Percentiles rank a stretch among this genome's conserved stretches.
Conservation (phyloP, 2,113 vertebrate genomes). For the Orthonyx spaldingii region DNA sequence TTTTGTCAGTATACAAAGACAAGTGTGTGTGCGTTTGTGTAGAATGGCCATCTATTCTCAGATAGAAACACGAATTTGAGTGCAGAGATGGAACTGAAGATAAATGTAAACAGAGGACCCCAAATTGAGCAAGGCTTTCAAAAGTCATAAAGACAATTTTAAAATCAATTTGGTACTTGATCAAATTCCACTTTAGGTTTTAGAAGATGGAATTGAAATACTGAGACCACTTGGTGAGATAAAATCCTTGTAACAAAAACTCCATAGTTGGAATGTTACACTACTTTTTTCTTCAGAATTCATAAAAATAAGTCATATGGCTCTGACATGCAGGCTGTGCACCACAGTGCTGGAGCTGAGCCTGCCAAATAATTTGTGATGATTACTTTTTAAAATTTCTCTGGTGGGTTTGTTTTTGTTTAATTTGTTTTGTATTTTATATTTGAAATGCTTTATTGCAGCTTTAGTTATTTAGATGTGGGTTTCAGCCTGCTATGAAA, state of each 20-base stretch:
- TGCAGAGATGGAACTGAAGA: background rate
- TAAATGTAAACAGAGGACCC: background rate
- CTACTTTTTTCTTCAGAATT: background rate
- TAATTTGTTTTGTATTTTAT: background rate
- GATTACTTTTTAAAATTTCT: background rate
- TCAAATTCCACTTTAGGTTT: background rate
- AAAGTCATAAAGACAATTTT: background rate
- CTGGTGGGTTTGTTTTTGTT: background rate
- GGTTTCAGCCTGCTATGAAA: background rate
- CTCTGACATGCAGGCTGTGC: background rate
- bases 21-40: background rate
- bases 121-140: background rate
- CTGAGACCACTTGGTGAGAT: background rate
- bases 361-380: background rate
- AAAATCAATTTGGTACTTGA: constrained; percentile 15
- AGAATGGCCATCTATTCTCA: background rate
- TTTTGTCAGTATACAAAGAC: background rate
- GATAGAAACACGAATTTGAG: background rate
- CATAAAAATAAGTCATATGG: background rate
- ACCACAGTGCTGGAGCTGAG: background rate
- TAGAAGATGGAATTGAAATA: background rate
- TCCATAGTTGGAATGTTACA: background rate
- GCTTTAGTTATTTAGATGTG: background rate
- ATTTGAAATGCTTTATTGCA: background rate
- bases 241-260: background rate